Conservation (phyloP, 1,140 invertebrate species). For the Pseudomyrmex gracilis region DNA sequence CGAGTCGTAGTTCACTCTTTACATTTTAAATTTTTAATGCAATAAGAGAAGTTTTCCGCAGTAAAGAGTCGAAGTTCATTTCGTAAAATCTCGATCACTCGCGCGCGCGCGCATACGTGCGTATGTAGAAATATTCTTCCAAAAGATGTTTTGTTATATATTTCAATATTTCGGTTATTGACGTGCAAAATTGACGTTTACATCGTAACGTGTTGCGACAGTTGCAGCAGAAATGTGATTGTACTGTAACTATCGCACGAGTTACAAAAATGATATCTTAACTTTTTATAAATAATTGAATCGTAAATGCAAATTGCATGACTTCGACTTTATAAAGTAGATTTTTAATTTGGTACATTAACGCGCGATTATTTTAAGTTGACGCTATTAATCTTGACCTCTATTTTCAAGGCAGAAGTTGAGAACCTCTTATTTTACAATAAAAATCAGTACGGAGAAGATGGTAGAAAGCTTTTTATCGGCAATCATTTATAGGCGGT, state of each 20-base stretch:
- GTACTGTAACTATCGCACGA: neutral
- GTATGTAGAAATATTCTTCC: neutral
- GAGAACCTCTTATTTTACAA: neutral
- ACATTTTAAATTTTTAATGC: slow-evolving; percentile 61
- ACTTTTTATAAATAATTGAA: neutral
- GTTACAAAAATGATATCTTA: neutral
- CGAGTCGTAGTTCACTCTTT: neutral
- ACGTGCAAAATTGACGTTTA: neutral
- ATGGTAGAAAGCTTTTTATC: neutral
- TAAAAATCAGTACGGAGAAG: neutral
- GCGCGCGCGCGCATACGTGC: too few relatives aligned
- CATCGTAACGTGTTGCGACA: too few relatives aligned
- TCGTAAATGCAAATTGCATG: too few relatives aligned
- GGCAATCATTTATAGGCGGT: neutral
- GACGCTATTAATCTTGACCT: neutral
- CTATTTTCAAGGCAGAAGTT: neutral
- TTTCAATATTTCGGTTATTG: slow-evolving; percentile 8
- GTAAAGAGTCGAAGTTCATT: slow-evolving; percentile 25
- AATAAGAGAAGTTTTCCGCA: slow-evolving; percentile 61
- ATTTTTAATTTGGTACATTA: neutral
- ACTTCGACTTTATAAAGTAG: neutral
- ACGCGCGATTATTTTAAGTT: too few relatives aligned
- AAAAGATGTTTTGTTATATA: slow-evolving; percentile 16
- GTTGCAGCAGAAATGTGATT: neutral
- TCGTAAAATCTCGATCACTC: slow-evolving; percentile 16